These are phyloP conservation scores for Marmota flaviventris DNA, from an alignment of 2,113 vertebrate genomes.

Conservation along the genomic window DNA sequence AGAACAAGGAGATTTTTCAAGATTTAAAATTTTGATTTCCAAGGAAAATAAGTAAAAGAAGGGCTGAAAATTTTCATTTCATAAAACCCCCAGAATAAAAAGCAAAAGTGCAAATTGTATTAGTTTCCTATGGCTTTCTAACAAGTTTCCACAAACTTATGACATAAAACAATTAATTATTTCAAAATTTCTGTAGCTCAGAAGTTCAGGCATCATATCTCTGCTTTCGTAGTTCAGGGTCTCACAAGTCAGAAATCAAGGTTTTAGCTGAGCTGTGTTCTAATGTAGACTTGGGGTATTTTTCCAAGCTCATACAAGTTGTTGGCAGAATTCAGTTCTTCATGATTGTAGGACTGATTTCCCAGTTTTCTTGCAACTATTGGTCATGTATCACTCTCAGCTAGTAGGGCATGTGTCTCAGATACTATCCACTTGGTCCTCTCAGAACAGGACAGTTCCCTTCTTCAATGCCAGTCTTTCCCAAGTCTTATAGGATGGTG, in stretches of 20 bases:
- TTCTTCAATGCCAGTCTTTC: background rate
- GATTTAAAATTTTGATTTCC: background rate
- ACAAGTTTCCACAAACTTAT: background rate
- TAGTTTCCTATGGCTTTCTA: background rate
- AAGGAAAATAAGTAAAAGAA: background rate
- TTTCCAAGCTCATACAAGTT: background rate
- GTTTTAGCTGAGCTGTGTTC: background rate
- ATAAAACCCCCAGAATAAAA: background rate
- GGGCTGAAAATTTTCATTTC: background rate
- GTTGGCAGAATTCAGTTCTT: background rate
- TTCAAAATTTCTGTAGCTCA: background rate
- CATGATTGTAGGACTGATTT: background rate
- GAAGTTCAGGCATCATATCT: background rate
- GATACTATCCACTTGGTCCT: background rate
- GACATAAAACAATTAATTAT: background rate
- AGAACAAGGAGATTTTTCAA: background rate
- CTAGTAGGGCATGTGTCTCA: background rate
- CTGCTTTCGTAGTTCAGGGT: background rate
- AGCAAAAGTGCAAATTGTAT: background rate
- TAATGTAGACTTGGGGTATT: background rate
- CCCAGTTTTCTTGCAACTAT: background rate
- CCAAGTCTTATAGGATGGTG: background rate
- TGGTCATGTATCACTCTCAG: background rate
- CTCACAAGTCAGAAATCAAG: background rate
- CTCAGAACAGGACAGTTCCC: background rate